A percentile compares a stretch with the other conserved stretches of the same genome.
These are phyloP conservation scores for Motacilla tschutschensis DNA, from an alignment of 2,113 vertebrate genomes.

Conservation along the genomic window DNA sequence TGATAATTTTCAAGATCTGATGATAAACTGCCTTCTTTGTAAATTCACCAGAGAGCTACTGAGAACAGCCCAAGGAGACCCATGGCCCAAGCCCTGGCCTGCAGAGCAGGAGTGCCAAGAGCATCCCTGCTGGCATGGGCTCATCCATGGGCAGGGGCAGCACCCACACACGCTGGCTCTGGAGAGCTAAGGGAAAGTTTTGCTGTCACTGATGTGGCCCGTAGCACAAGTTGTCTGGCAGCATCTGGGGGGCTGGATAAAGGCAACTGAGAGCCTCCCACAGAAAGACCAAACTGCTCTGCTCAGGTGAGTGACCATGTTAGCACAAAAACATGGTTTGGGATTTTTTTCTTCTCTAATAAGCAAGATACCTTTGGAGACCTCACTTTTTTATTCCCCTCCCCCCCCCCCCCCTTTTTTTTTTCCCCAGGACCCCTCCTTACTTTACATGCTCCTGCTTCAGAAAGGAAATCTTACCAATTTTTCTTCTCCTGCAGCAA, in stretches of 20 bases:
- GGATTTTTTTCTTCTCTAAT: background rate
- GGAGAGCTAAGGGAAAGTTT: background rate
- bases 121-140: background rate
- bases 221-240: background rate
- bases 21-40: background rate
- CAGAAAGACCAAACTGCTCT: background rate
- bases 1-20: background rate
- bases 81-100: background rate
- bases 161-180: background rate
- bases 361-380: background rate
- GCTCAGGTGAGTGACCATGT: background rate
- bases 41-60: background rate
- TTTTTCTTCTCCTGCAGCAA: background rate
- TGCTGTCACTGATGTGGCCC: background rate
- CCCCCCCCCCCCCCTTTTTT: no score
- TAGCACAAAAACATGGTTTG: background rate
- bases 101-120: fast-evolving
- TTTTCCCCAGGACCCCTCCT: background rate
- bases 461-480: background rate
- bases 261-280: background rate
- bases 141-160: background rate
- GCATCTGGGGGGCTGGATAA: background rate
- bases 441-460: background rate
- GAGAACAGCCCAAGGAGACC: background rate
- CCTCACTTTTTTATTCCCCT: background rate